A percentile compares a stretch with the other conserved stretches of the same genome.
Conservation (phyloP, 2,888 invertebrate species). For the Archaeoteleia sp. region DNA sequence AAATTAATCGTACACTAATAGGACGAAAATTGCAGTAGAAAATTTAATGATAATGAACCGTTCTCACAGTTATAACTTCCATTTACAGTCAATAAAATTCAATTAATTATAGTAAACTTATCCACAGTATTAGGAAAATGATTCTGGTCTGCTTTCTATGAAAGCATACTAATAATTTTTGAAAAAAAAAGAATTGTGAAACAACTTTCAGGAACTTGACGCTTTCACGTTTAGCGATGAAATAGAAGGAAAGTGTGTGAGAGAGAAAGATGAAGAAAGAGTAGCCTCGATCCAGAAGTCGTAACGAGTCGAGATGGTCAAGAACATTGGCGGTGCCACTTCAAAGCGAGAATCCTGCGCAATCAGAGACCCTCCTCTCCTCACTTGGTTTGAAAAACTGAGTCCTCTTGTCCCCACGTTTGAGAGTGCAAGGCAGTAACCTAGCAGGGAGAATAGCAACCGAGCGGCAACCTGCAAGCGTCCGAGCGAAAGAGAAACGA, state of each 20-base stretch:
- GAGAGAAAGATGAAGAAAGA: conserved; percentile 48
- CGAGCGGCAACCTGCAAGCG: conserved; percentile 17
- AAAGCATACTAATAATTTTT: conserved; percentile 5
- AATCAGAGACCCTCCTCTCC: conserved; percentile 65
- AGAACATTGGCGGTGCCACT: conserved; percentile 71
- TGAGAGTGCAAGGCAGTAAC: conserved; percentile 25
- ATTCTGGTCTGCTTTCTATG: background rate
- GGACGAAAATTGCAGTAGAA: too few relatives aligned
- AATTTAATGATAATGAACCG: too few relatives aligned
- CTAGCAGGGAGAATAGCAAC: conserved; percentile 41
- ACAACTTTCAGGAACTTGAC: conserved; percentile 34
- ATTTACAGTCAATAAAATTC: too few relatives aligned
- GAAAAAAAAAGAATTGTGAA: conserved; percentile 22
- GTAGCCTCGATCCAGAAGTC: conserved; percentile 63
- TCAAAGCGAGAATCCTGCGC: conserved; percentile 73
- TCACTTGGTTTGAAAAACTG: conserved; percentile 66
- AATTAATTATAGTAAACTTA: conserved; percentile 1
- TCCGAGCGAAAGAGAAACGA: conserved; percentile 31
- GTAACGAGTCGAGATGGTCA: conserved; percentile 70
- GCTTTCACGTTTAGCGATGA: conserved; percentile 35
- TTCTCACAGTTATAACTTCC: too few relatives aligned
- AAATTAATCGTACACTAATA: too few relatives aligned
- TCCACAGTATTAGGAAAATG: too few relatives aligned
- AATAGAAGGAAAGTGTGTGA: conserved; percentile 40
- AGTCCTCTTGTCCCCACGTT: conserved; percentile 54